Evolutionary conservation across 2,113 vertebrate species (phyloP).

Genomic region (Colinus virginianus): DNA sequence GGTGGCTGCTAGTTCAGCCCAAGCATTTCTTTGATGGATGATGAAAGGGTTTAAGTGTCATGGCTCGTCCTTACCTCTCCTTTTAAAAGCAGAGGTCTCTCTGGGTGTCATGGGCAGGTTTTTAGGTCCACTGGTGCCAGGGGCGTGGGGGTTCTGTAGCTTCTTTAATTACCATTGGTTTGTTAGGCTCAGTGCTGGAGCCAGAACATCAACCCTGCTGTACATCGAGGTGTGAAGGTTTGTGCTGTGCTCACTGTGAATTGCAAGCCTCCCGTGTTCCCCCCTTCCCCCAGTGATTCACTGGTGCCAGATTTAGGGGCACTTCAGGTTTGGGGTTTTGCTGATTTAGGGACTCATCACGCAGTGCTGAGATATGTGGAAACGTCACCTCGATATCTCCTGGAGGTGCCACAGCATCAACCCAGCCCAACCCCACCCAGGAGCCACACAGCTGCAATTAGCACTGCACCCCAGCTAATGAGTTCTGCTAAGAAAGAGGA

Average conservation of each 20-base stretch:
- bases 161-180: background rate
- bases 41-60: background rate
- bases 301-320: background rate
- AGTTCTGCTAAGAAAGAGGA: background rate
- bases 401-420: accelerated
- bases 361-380: background rate
- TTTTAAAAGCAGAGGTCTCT: background rate
- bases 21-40: background rate
- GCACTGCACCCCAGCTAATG: conserved; percentile 11
- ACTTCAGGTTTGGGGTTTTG: accelerated
- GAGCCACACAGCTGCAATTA: background rate
- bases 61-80: background rate
- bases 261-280: too few species aligned
- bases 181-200: background rate
- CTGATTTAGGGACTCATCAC: background rate
- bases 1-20: accelerated
- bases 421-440: background rate
- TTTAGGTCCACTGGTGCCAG: background rate
- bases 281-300: background rate
- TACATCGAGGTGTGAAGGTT: accelerated
- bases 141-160: background rate
- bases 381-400: background rate
- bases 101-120: accelerated
- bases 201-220: background rate
- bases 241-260: accelerated